phyloP scores from a whole-genome alignment of 2,797 vertebrate species.

The Rhadinocentrus ornatus region DNA sequence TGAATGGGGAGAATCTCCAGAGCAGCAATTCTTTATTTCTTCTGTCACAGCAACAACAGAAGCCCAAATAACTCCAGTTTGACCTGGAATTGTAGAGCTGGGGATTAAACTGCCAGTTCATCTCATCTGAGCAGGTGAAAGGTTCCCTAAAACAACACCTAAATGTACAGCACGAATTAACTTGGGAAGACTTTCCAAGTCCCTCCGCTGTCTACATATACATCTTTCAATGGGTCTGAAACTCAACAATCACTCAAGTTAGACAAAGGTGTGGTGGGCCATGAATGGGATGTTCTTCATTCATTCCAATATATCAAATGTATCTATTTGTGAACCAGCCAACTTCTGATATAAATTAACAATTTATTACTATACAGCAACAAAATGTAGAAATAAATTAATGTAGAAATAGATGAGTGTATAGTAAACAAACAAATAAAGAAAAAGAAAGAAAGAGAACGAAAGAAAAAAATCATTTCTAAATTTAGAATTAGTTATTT shows the following conservation, averaged over 20 bases:
- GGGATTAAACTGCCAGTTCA: conserved; percentile 35
- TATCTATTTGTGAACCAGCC: no score
- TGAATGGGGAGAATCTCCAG: conserved; percentile 51
- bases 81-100: conserved; percentile 35
- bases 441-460: no score
- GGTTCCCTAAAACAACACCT: conserved; percentile 41
- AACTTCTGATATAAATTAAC: no score
- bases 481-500: no score
- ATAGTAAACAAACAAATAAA: no score
- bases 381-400: no score
- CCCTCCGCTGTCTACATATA: conserved; percentile 1
- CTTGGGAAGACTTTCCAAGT: neutral
- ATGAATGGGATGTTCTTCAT: no score
- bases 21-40: conserved; percentile 60
- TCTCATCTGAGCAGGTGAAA: conserved; percentile 28
- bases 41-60: conserved; percentile 56
- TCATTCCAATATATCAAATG: no score
- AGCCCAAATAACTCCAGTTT: conserved; percentile 32
- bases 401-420: no score
- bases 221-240: neutral
- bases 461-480: no score
- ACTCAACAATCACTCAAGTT: conserved; percentile 32
- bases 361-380: no score
- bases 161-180: conserved; percentile 25
- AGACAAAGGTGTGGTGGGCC: no score